These are phyloP conservation scores for Chirona hameri DNA, from an alignment of 2,888 invertebrate genomes.

Conservation along the genomic window DNA sequence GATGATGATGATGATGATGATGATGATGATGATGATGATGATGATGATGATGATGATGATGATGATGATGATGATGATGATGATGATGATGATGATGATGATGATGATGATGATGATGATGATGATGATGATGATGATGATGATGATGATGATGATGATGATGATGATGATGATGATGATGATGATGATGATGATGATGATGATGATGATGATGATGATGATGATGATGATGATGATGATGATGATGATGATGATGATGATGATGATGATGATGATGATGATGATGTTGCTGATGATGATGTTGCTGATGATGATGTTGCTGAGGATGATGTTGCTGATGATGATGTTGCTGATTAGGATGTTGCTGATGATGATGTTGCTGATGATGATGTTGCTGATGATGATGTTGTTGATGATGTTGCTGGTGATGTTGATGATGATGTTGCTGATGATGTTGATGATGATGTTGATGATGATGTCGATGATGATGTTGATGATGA, in stretches of 20 bases:
- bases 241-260: slow-evolving; percentile 22
- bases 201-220: slow-evolving; percentile 22
- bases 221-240: slow-evolving; percentile 22
- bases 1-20: slow-evolving; percentile 22
- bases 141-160: slow-evolving; percentile 22
- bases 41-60: slow-evolving; percentile 22
- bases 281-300: no score
- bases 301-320: no score
- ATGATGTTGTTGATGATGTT: no score
- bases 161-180: slow-evolving; percentile 22
- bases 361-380: no score
- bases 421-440: no score
- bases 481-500: slow-evolving; percentile 8
- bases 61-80: slow-evolving; percentile 22
- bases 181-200: slow-evolving; percentile 22
- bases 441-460: no score
- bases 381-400: no score
- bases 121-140: slow-evolving; percentile 22
- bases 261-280: slow-evolving; percentile 22
- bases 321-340: no score
- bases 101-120: slow-evolving; percentile 22
- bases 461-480: slow-evolving; percentile 8
- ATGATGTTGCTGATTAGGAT: no score
- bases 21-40: slow-evolving; percentile 22
- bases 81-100: slow-evolving; percentile 22